Base-by-base conservation (phyloP, 2,797 vertebrate species). In the Carduelis carduelis region DNA sequence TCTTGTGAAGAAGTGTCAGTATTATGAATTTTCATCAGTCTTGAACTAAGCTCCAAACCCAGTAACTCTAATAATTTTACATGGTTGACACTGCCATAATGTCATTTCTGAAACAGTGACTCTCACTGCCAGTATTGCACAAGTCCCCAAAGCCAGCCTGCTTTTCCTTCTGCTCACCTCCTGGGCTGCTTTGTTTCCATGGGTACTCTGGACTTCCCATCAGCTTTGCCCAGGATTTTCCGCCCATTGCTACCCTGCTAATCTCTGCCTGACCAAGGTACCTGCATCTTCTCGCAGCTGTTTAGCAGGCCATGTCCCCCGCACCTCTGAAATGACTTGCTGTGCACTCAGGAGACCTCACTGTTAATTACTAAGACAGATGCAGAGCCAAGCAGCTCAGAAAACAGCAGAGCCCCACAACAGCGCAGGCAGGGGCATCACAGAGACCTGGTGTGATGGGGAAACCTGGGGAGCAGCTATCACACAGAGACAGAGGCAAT, bases 361-460 rank as follows among this genome's bases (percentile, higher is more conserved):
- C 8, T 23, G 37, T 14, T 77, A 28, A 59, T 70, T 37, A 55
- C 0, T 56, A 20, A 46, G 44, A 63, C 1, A 30, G 27, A 86
- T 35, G 24, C 14, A 83, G 49, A 86, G 32, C 13, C 44, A 70
- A 81, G 69, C 20, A 64, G 53, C 71, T 5, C 79, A 83, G 28
- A 35, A 50, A 39, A 71, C 21, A 84, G 63, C 37, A 12, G 6
- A 34, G 57, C 11, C 69, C 24, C 55, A 26, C 6, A 18, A 15
- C 3, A 60, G 34, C 0, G 19, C 19, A 43, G 59, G 49, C 32
- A 64, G 61, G 11, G 41, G 18, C 46, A 52, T 10, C 30, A 19
- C 4, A 1, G 69, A 84, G 49, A 19, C 39, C 14, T 1, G 1
- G 4, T 0, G 0, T 8, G 32, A 49, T 8, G 50, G 24, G 41